Percentiles rank a stretch among this genome's conserved stretches.
Conservation (phyloP, 2,888 invertebrate species). For the Parascotia fuliginaria region DNA sequence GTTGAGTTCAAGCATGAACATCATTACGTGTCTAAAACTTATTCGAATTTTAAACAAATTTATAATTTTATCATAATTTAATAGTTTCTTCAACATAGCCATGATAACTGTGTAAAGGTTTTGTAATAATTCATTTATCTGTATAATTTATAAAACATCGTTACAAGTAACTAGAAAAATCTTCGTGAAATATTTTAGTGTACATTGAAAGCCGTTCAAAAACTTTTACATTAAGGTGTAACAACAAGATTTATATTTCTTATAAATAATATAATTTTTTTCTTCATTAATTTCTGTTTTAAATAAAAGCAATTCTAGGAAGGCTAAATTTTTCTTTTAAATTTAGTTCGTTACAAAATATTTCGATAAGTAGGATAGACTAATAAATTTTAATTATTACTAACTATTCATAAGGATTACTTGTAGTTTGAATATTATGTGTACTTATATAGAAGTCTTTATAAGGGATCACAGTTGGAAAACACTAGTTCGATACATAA, state of each 20-base stretch:
- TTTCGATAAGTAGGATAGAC: constrained; percentile 22
- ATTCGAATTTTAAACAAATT: too few relatives aligned
- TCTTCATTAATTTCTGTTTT: background rate
- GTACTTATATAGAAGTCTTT: constrained; percentile 84
- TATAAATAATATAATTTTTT: constrained; percentile 1
- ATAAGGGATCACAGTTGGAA: constrained; percentile 85
- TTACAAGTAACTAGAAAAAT: background rate
- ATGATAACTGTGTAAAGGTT: constrained; percentile 9
- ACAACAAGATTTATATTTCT: too few relatives aligned
- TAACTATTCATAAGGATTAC: constrained; percentile 56
- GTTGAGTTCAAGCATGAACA: background rate
- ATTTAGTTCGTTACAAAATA: constrained; percentile 16
- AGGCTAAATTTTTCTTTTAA: background rate
- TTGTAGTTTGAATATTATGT: constrained; percentile 52
- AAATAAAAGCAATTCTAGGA: background rate
- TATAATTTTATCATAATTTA: too few relatives aligned
- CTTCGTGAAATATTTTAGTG: constrained; percentile 3
- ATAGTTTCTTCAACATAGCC: too few relatives aligned
- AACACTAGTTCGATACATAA: constrained; percentile 77
- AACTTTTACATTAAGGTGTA: too few relatives aligned
- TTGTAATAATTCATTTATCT: constrained; percentile 3
- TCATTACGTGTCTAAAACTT: background rate
- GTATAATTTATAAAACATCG: constrained; percentile 2
- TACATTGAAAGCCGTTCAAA: constrained; percentile 7
- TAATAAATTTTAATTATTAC: constrained; percentile 34